Evolutionary conservation across 2,113 vertebrate genomes (phyloP).

Genomic region (Sinocyclocheilus maitianheensis): DNA sequence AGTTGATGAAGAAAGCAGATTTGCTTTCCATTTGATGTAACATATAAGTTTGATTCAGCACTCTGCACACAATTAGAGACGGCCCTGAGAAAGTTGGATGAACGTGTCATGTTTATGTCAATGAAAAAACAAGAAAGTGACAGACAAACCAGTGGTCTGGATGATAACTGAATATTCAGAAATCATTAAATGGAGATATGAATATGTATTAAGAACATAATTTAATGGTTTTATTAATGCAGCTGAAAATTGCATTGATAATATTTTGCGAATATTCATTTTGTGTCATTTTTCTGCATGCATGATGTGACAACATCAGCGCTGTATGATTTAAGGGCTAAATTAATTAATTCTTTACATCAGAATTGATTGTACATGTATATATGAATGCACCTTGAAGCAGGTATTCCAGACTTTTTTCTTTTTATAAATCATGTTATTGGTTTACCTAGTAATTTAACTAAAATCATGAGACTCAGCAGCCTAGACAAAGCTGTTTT

Average conservation of each 20-base stretch:
- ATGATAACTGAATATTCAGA: conserved; percentile 51
- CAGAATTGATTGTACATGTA: background rate
- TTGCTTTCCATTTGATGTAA: conserved; percentile 65
- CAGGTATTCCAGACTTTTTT: background rate
- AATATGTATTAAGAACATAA: conserved; percentile 25
- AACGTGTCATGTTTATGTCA: conserved; percentile 49
- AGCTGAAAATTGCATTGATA: conserved; percentile 9
- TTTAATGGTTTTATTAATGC: conserved; percentile 26
- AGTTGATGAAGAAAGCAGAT: conserved; percentile 67
- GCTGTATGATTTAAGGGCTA: background rate
- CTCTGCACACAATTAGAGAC: conserved; percentile 38
- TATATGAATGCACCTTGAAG: background rate
- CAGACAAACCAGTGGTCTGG: conserved; percentile 54
- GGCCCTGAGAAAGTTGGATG: conserved; percentile 27
- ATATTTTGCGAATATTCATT: conserved; percentile 15
- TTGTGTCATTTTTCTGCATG: conserved; percentile 8
- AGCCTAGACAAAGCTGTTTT: background rate
- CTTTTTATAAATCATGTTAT: background rate
- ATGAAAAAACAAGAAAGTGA: conserved; percentile 41
- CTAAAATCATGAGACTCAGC: background rate
- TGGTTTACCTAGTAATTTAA: no score
- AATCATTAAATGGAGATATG: conserved; percentile 49
- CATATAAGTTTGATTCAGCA: conserved; percentile 49
- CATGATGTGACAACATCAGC: background rate
- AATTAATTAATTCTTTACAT: background rate